These are phyloP conservation scores for Meloidogyne floridensis DNA, from an alignment of 1,140 invertebrate species.

Conservation along the genomic window DNA sequence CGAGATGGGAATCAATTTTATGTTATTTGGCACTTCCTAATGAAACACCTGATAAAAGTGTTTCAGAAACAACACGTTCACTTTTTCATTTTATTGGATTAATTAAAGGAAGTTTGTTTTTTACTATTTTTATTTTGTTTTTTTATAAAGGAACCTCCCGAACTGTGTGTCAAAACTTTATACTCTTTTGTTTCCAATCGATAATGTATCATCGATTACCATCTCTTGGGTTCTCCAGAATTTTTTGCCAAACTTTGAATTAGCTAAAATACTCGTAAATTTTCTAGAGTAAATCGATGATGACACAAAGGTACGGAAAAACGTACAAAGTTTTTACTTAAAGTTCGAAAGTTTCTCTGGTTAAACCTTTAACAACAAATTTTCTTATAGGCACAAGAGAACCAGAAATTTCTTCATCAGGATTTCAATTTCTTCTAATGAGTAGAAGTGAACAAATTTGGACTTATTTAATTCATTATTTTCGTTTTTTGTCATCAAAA, in stretches of 20 bases:
- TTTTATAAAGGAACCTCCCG: no score
- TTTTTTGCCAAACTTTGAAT: no score
- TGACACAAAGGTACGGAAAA: no score
- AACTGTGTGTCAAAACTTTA: no score
- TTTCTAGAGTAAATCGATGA: no score
- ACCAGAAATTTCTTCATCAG: constrained; percentile 46
- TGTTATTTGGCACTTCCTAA: constrained; percentile 50
- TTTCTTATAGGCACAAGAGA: constrained; percentile 15
- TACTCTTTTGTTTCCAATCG: no score
- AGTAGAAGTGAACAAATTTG: constrained; percentile 50
- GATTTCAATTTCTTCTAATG: constrained; percentile 50
- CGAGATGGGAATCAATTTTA: constrained; percentile 49
- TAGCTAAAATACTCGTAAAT: no score
- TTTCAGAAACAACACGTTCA: constrained; percentile 35
- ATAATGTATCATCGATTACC: no score
- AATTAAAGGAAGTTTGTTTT: constrained; percentile 36
- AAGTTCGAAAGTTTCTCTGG: no score
- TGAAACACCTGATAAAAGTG: constrained; percentile 38
- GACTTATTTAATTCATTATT: constrained; percentile 52
- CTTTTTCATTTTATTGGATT: constrained; percentile 52
- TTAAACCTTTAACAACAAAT: no score
- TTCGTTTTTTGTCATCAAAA: constrained; percentile 34
- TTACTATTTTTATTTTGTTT: neutral
- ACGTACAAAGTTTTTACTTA: no score
- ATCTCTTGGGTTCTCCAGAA: no score